Conservation (phyloP, 2,113 vertebrate genomes). For the Seriola aureovittata region DNA sequence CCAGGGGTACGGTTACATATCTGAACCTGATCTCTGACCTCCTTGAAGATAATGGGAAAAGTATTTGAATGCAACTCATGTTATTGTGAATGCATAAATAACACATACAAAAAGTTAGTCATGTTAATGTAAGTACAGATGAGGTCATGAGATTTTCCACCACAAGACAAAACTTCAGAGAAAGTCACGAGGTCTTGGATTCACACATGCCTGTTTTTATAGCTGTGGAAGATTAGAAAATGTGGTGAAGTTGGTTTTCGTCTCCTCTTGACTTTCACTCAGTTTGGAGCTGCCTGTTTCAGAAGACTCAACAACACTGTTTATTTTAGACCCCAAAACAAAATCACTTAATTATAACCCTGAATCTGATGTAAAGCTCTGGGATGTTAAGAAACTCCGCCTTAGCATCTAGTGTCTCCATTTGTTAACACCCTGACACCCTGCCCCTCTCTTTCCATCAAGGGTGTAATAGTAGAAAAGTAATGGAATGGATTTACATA, state of each 20-base stretch:
- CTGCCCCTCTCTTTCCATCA: neutral
- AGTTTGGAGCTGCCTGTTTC: neutral
- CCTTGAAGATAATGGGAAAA: neutral
- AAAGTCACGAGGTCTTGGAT: constrained; percentile 31
- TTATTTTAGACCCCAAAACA: neutral
- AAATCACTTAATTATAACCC: neutral
- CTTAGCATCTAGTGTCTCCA: neutral
- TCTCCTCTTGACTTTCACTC: neutral
- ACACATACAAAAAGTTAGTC: neutral
- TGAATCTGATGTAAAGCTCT: neutral
- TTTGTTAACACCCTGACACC: neutral
- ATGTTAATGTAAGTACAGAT: neutral
- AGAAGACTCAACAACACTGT: neutral
- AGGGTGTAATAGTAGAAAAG: neutral
- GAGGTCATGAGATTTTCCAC: constrained; percentile 6
- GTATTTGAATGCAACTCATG: neutral
- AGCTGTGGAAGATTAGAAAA: neutral
- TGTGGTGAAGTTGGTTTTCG: neutral
- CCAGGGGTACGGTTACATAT: neutral
- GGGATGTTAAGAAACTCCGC: neutral
- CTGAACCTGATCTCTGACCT: neutral
- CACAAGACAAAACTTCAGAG: neutral
- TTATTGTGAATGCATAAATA: neutral
- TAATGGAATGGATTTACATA: no score
- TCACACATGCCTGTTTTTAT: constrained; percentile 5